A percentile compares a stretch with the other conserved stretches of the same genome.
Evolutionary conservation across 2,797 vertebrate genomes (phyloP).

Genomic region (Microhierax caerulescens): DNA sequence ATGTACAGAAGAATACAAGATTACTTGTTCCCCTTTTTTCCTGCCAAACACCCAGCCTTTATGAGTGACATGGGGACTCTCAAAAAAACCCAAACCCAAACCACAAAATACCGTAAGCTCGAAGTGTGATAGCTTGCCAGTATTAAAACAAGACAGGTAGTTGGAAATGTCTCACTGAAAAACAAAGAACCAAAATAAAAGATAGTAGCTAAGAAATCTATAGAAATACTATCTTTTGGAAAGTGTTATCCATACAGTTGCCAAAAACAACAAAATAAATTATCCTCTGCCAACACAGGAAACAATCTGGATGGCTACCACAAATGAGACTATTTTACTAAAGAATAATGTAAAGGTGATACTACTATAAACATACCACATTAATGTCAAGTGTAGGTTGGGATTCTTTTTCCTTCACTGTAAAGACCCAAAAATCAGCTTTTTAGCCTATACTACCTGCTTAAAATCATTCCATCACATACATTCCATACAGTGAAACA

Average conservation of each 20-base stretch:
- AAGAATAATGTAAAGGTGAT: neutral
- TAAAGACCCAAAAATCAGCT: neutral
- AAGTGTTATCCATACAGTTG: neutral
- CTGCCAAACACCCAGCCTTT: neutral
- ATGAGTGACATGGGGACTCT: neutral
- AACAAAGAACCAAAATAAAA: neutral
- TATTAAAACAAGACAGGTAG: neutral
- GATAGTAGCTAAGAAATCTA: neutral
- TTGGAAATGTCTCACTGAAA: neutral
- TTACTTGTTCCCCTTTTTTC: neutral
- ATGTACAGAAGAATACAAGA: neutral
- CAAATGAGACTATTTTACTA: neutral
- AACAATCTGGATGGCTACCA: neutral
- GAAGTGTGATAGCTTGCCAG: neutral
- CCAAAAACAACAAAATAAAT: neutral
- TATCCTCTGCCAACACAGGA: neutral
- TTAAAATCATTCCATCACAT: neutral
- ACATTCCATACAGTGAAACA: neutral
- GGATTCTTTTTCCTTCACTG: neutral
- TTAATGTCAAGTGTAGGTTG: neutral
- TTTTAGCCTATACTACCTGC: neutral
- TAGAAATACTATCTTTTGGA: neutral
- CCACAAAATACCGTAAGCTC: rapidly evolving
- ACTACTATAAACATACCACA: neutral
- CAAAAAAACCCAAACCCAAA: neutral